phyloP scores from a whole-genome alignment of 1,140 invertebrate species.

The Zaprionus lachaisei region DNA sequence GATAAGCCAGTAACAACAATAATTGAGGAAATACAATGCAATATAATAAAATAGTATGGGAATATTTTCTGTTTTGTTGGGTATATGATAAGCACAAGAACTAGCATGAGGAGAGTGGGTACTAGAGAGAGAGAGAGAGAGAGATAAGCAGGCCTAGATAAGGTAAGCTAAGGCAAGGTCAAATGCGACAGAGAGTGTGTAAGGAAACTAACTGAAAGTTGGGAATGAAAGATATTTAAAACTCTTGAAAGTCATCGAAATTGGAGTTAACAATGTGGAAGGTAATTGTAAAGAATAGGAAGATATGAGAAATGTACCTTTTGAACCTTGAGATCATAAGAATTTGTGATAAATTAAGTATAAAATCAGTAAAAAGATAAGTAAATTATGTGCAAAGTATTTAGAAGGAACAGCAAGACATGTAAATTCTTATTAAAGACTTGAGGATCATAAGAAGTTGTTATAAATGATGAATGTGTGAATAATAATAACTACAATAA shows the following conservation, averaged over 20 bases:
- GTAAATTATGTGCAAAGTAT: no score
- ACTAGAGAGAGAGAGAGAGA: not conserved
- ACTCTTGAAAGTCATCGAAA: not conserved
- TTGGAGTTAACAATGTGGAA: not conserved
- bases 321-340: no score
- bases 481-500: no score
- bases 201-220: not conserved
- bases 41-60: not conserved
- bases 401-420: no score
- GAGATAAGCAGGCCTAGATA: not conserved
- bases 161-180: not conserved
- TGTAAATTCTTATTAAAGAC: no score
- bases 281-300: no score
- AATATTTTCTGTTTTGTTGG: not conserved
- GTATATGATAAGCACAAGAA: slow-evolving; percentile 2
- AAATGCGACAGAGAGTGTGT: not conserved
- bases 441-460: no score
- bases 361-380: no score
- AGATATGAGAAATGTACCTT: no score
- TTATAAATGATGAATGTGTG: no score
- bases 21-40: slow-evolving; percentile 13
- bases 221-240: not conserved
- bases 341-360: no score
- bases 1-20: not conserved
- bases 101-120: not conserved